Evolutionary conservation across 2,113 vertebrate species (phyloP).

Genomic region (Gymnogyps californianus): DNA sequence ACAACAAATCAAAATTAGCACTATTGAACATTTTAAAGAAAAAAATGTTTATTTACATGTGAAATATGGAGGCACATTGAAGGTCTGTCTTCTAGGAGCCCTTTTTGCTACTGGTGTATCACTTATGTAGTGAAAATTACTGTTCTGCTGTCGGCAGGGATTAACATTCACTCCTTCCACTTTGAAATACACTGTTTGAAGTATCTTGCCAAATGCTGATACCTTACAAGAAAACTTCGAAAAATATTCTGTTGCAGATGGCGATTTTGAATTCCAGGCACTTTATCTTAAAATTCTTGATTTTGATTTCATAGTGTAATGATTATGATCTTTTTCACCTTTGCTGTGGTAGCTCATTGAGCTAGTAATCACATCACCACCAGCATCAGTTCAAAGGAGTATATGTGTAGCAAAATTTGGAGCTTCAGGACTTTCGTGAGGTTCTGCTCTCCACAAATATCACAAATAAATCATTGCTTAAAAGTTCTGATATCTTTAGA

Average conservation of each 20-base stretch:
- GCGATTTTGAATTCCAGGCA: background rate
- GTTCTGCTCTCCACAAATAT: background rate
- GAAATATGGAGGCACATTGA: background rate
- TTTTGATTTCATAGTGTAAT: background rate
- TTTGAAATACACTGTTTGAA: conserved; percentile 33
- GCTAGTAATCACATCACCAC: background rate
- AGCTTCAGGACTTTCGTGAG: background rate
- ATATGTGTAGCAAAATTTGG: background rate
- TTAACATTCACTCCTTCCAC: conserved; percentile 14
- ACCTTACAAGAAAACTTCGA: background rate
- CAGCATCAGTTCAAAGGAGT: background rate
- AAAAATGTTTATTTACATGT: conserved; percentile 25
- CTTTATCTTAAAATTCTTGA: background rate
- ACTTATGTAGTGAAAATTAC: background rate
- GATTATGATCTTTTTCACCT: background rate
- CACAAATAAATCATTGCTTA: background rate
- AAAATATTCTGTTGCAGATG: background rate
- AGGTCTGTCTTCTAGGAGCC: background rate
- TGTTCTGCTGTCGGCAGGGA: background rate
- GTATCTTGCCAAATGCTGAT: background rate
- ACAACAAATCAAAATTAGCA: background rate
- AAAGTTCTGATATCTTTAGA: background rate
- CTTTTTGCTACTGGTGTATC: background rate
- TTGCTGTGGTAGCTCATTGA: background rate
- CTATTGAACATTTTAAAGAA: background rate